These are phyloP conservation scores for Megaceryle maxima DNA, from an alignment of 2,113 vertebrate genomes.

Conservation along the genomic window DNA sequence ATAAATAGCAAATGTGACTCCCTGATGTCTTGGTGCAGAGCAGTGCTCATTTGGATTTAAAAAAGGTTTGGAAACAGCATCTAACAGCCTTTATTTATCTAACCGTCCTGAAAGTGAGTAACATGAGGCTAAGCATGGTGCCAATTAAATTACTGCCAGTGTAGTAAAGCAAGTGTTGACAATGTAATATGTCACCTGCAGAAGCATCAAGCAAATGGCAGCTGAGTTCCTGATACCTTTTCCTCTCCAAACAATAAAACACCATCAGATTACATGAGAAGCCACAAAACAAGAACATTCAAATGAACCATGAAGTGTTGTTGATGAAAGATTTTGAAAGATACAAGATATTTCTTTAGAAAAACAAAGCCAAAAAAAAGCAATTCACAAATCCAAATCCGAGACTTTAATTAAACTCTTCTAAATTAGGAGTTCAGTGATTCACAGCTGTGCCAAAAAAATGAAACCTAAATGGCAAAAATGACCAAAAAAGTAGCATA, in stretches of 20 bases:
- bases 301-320: background rate
- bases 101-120: background rate
- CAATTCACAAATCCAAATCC: background rate
- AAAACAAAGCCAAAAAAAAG: background rate
- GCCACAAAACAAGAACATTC: background rate
- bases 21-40: background rate
- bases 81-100: background rate
- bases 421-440: background rate
- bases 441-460: background rate
- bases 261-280: background rate
- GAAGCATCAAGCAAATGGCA: background rate
- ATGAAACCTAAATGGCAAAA: background rate
- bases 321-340: background rate
- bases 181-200: background rate
- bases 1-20: background rate
- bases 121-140: background rate
- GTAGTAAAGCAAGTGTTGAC: background rate
- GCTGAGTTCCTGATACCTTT: background rate
- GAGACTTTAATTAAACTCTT: background rate
- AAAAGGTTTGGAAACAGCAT: background rate
- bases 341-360: background rate
- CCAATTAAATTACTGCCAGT: slow-evolving; percentile 1
- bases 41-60: background rate
- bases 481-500: background rate
- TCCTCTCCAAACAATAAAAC: background rate